phyloP scores from a whole-genome alignment of 2,797 vertebrate genomes.

The Gallirallus australis region DNA sequence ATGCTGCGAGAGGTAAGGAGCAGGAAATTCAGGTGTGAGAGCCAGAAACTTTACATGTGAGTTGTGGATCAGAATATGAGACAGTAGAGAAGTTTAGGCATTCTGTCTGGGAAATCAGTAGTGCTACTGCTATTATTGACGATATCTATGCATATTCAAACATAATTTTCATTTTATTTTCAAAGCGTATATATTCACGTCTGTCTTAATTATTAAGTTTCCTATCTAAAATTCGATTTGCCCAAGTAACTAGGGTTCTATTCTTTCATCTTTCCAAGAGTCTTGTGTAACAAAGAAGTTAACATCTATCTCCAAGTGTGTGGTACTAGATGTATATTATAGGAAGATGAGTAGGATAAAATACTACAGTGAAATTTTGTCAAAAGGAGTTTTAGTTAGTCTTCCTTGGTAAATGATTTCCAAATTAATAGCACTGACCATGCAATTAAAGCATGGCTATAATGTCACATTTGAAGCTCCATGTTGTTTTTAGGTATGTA shows the following conservation, averaged over 20 bases:
- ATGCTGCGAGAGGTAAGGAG: neutral
- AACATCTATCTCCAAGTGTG: too few species aligned
- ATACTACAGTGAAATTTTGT: neutral
- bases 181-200: neutral
- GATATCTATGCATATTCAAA: neutral
- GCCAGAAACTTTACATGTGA: neutral
- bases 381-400: neutral
- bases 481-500: neutral
- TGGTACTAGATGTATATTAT: neutral
- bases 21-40: neutral
- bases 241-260: neutral
- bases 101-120: neutral
- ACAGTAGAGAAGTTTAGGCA: neutral
- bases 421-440: neutral
- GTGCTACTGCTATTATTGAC: neutral
- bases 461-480: neutral
- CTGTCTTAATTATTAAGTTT: neutral
- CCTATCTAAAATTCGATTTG: neutral
- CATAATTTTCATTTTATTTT: neutral
- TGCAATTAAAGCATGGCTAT: neutral
- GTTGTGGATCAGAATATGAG: neutral
- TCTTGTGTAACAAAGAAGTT: neutral
- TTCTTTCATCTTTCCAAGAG: neutral
- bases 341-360: neutral
- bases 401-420: neutral